Base-by-base conservation (phyloP, 2,113 vertebrate genomes). In the Morone chrysops region DNA sequence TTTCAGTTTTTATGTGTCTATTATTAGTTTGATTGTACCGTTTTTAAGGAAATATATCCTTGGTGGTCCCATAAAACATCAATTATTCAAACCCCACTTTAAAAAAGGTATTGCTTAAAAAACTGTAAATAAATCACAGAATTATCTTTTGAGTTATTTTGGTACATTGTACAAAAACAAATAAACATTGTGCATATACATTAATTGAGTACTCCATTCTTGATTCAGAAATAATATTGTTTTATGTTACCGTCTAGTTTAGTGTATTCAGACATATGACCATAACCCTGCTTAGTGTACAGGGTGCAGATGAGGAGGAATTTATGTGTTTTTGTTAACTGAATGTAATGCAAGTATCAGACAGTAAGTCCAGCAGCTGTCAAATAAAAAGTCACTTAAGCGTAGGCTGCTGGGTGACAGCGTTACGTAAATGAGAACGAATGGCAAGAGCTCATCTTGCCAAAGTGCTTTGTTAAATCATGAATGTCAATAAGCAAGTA, bases 401-500 rank as follows among this genome's bases (percentile, higher is more conserved):
- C 40, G 38, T 59, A 43, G n/a, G 50, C 45, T 76, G 76, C 82
- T 51, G 76, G 69, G 72, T 54, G 51, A 62, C 41, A 69, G 41
- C 10, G 16, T 80, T 74, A 81, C 40, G 2, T 80, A 75, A 84
- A 65, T 76, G 57, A 83, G 75, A 85, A 69, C 22, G 40, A 83
- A 53, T 54, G 80, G 18, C 41, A 69, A 70, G 56, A 83, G 72
- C 67, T 86, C 48, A 70, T 82, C 69, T 78, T 76, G 81, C 70
- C 85, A 93, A 93, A 94, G 92, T 94, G 93, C 91, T 91, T 90
- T 77, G 75, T 88, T 85, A 92, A 92, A 89, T 88, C 70, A 78
- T 71, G 45, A 83, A 89, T n/a, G 13, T 80, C 74, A 81, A 80
- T 81, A 83, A 82, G 63, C 31, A 69, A 56, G 36, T 81, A 75